A percentile compares a stretch with the other conserved stretches of the same genome.
phyloP scores from a whole-genome alignment of 2,113 vertebrate species.

The Clinocottus analis region DNA sequence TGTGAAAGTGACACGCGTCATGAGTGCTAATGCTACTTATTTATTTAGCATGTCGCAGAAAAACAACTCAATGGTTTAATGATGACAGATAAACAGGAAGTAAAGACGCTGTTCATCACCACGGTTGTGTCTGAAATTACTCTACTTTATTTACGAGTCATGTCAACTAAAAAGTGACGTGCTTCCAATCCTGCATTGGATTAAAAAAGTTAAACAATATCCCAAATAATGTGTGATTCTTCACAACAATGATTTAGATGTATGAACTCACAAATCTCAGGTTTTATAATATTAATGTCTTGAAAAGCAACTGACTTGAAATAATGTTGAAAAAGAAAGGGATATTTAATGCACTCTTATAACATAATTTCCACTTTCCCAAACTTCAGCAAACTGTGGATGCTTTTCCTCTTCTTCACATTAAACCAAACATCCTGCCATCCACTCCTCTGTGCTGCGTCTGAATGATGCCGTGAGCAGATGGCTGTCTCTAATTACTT shows the following conservation, averaged over 20 bases:
- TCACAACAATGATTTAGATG: background rate
- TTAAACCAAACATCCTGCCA: background rate
- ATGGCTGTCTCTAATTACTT: slow-evolving; percentile 60
- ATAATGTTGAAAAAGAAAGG: background rate
- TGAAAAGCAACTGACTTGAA: background rate
- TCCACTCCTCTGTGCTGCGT: slow-evolving; percentile 26
- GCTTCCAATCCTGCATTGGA: background rate
- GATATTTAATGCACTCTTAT: background rate
- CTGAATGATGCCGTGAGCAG: slow-evolving; percentile 42
- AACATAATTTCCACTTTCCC: background rate
- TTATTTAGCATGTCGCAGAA: background rate
- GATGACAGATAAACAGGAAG: background rate
- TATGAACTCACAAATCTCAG: background rate
- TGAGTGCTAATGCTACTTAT: background rate
- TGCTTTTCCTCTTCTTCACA: background rate
- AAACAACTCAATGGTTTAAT: background rate
- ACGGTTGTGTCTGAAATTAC: too few relatives aligned
- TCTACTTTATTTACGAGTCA: too few relatives aligned
- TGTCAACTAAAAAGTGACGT: too few relatives aligned
- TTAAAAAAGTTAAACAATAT: background rate
- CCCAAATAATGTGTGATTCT: background rate
- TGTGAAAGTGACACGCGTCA: background rate
- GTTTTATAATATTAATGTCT: background rate
- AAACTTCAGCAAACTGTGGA: slow-evolving; percentile 4
- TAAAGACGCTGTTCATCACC: too few relatives aligned